Conservation (phyloP, 2,113 vertebrate species). For the Albula glossodonta region DNA sequence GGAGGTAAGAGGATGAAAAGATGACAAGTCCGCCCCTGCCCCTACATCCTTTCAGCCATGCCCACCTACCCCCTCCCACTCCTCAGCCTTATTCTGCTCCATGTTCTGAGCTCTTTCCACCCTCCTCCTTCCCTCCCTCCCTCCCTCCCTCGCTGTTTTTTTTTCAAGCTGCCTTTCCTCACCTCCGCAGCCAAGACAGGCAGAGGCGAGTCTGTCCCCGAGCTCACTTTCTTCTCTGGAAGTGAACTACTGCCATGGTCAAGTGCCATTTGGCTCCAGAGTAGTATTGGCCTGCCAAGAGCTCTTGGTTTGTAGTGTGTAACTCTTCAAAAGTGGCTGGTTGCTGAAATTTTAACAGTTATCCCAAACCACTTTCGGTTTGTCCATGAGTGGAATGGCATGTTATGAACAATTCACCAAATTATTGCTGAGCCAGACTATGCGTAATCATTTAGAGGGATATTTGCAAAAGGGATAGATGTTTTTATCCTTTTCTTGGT, state of each 20-base stretch:
- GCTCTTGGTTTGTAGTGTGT: background rate
- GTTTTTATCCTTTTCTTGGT: no score
- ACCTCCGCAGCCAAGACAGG: background rate
- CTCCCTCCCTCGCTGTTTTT: background rate
- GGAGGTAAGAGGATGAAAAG: slow-evolving; percentile 16
- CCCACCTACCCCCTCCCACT: background rate
- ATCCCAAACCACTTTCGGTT: background rate
- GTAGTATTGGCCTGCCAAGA: background rate
- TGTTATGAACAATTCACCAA: background rate
- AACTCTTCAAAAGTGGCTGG: background rate
- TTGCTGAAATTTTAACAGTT: background rate
- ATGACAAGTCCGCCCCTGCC: background rate
- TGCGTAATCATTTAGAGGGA: background rate
- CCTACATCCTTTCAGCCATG: background rate
- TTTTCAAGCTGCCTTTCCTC: background rate
- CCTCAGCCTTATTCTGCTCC: background rate
- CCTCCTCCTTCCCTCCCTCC: background rate
- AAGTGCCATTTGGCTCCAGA: background rate
- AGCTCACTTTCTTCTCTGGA: background rate
- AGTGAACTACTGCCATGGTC: background rate
- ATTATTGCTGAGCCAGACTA: no score
- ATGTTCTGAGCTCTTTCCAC: background rate
- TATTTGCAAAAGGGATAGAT: background rate
- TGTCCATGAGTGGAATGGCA: background rate
- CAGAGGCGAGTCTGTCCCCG: background rate